Percentiles rank a stretch among this genome's conserved stretches.
These are phyloP conservation scores for Drosophila sproati DNA, from an alignment of 1,140 invertebrate genomes.

Conservation along the genomic window DNA sequence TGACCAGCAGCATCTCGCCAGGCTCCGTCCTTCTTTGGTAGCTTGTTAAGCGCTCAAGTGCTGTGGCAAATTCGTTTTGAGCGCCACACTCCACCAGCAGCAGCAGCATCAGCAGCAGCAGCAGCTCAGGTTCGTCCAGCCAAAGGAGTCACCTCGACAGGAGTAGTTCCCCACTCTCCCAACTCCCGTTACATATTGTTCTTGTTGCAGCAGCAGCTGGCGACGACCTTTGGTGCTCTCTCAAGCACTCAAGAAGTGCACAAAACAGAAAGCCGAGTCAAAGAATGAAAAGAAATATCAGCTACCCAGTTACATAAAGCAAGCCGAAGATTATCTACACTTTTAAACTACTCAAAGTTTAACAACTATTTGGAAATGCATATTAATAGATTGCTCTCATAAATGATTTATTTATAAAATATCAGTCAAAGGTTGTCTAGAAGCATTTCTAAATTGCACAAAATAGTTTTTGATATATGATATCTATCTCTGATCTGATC, in stretches of 20 bases:
- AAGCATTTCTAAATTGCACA: no score
- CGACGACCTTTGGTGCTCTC: constrained; percentile 32
- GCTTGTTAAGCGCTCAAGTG: constrained; percentile 81
- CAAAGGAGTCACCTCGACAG: constrained; percentile 9
- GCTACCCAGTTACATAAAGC: no score
- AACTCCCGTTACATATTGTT: constrained; percentile 1
- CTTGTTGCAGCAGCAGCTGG: constrained; percentile 11
- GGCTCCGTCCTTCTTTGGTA: constrained; percentile 33
- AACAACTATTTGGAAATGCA: no score
- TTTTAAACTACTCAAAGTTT: no score
- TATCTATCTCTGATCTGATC: no score
- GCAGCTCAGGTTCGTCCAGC: constrained; percentile 46
- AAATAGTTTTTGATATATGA: no score
- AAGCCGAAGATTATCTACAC: no score
- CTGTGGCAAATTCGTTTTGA: constrained; percentile 83
- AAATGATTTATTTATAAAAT: no score
- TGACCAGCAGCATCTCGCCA: constrained; percentile 34
- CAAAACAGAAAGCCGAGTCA: constrained; percentile 6
- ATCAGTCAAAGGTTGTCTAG: no score
- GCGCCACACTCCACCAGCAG: constrained; percentile 58
- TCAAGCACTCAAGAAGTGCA: constrained; percentile 36
- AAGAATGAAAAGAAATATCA: not conserved
- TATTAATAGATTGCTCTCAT: no score
- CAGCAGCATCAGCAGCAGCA: not conserved
- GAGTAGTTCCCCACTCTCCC: not conserved